These are phyloP conservation scores for Pachyrhynchus sulphureomaculatus DNA, from an alignment of 1,140 invertebrate genomes.

Conservation along the genomic window DNA sequence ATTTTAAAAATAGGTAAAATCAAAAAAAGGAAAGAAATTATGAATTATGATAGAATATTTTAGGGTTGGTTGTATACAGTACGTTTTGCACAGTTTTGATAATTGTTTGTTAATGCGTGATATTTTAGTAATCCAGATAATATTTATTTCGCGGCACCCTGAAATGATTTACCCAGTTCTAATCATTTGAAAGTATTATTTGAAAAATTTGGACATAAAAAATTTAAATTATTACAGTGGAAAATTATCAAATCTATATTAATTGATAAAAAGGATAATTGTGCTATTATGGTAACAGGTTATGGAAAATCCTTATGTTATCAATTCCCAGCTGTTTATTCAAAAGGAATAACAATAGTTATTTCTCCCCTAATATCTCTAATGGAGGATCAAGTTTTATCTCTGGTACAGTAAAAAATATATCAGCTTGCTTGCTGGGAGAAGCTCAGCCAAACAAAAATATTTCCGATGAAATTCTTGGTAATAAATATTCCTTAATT, in stretches of 20 bases:
- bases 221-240: slow-evolving; percentile 67
- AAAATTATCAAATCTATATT: slow-evolving; percentile 63
- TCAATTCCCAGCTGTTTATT: slow-evolving; percentile 73
- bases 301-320: slow-evolving; percentile 86
- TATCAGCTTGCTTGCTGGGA: slow-evolving; percentile 65
- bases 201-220: slow-evolving; percentile 60
- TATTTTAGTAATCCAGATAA: too few species aligned
- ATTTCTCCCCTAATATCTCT: slow-evolving; percentile 81
- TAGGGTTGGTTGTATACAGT: too few species aligned
- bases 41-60: too few species aligned
- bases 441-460: slow-evolving; percentile 58
- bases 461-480: slow-evolving; percentile 53
- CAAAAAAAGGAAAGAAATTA: too few species aligned
- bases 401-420: slow-evolving; percentile 58
- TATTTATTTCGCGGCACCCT: too few species aligned
- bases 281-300: slow-evolving; percentile 79
- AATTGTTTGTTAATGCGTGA: too few species aligned
- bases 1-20: too few species aligned
- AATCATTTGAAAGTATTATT: slow-evolving; percentile 39
- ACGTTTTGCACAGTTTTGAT: too few species aligned
- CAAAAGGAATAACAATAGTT: slow-evolving; percentile 66
- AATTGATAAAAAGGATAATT: slow-evolving; percentile 57
- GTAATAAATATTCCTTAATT: slow-evolving; percentile 59
- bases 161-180: not conserved
- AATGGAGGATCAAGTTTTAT: slow-evolving; percentile 74